These are phyloP conservation scores for Cyclophora albipunctata DNA, from an alignment of 2,888 invertebrate genomes.

Conservation along the genomic window DNA sequence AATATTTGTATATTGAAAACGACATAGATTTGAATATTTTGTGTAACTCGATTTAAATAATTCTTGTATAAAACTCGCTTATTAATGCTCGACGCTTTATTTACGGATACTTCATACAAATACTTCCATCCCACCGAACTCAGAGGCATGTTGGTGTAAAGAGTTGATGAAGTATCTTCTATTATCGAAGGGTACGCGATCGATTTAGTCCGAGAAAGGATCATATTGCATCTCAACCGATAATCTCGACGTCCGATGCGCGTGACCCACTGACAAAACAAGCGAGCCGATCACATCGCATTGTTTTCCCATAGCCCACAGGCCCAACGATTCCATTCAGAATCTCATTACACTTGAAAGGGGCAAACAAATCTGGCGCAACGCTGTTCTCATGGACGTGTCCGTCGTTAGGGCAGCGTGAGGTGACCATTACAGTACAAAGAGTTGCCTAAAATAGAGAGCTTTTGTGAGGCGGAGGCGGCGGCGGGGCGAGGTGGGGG, in stretches of 20 bases:
- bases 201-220: slow-evolving; percentile 19
- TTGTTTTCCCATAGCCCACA: slow-evolving; percentile 73
- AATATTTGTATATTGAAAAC: no score
- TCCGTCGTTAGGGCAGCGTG: slow-evolving; percentile 74
- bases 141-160: not conserved
- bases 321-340: slow-evolving; percentile 63
- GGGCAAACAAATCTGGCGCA: slow-evolving; percentile 71
- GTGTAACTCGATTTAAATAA: no score
- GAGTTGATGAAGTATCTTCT: not conserved
- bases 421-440: slow-evolving; percentile 76
- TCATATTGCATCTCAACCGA: slow-evolving; percentile 22
- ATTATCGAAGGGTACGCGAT: slow-evolving; percentile 8
- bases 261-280: slow-evolving; percentile 66
- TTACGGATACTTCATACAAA: no score
- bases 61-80: no score
- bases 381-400: slow-evolving; percentile 72
- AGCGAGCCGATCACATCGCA: slow-evolving; percentile 44
- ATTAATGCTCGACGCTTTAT: no score
- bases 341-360: slow-evolving; percentile 72
- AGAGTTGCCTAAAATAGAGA: slow-evolving; percentile 76
- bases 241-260: slow-evolving; percentile 31
- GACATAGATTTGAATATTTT: no score
- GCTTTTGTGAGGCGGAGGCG: slow-evolving; percentile 71
- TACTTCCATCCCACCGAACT: no score
- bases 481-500: slow-evolving; percentile 60